Conservation (phyloP, 1,140 invertebrate genomes). For the Diorhabda carinulata region DNA sequence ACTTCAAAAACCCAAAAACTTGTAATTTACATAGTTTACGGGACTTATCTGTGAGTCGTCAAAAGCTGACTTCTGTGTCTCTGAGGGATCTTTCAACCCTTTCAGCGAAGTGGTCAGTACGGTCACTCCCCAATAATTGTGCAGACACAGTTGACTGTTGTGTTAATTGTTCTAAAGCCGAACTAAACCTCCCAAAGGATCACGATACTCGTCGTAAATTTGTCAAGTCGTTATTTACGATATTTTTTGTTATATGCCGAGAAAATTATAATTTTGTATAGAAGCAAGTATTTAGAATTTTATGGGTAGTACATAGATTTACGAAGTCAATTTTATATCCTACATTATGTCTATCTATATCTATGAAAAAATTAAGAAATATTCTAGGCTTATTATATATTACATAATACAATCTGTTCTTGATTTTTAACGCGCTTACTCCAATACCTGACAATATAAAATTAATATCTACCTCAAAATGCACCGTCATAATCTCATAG, state of each 20-base stretch:
- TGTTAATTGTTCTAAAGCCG: conserved; percentile 32
- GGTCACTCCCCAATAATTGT: conserved; percentile 33
- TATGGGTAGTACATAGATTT: too few species aligned
- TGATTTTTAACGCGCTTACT: too few species aligned
- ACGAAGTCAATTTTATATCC: too few species aligned
- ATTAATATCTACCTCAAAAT: too few species aligned
- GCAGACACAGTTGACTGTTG: conserved; percentile 25
- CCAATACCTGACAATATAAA: too few species aligned
- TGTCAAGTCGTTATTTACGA: conserved; percentile 23
- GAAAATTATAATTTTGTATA: background rate
- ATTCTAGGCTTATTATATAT: too few species aligned
- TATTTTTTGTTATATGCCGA: background rate
- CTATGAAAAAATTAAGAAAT: too few species aligned
- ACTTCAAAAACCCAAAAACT: background rate
- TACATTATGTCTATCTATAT: too few species aligned
- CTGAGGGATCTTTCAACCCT: conserved; percentile 25
- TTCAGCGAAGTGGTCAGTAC: conserved; percentile 23
- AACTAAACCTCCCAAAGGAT: conserved; percentile 16
- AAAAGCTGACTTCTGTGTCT: conserved; percentile 15
- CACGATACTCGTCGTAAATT: conserved; percentile 26
- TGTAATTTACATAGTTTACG: conserved; percentile 11
- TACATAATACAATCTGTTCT: too few species aligned
- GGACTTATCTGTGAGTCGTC: background rate
- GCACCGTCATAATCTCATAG: too few species aligned
- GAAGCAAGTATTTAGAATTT: too few species aligned